A percentile compares a stretch with the other conserved stretches of the same genome.
phyloP scores from a whole-genome alignment of 1,140 invertebrate genomes.

The Pseudomyrmex gracilis region DNA sequence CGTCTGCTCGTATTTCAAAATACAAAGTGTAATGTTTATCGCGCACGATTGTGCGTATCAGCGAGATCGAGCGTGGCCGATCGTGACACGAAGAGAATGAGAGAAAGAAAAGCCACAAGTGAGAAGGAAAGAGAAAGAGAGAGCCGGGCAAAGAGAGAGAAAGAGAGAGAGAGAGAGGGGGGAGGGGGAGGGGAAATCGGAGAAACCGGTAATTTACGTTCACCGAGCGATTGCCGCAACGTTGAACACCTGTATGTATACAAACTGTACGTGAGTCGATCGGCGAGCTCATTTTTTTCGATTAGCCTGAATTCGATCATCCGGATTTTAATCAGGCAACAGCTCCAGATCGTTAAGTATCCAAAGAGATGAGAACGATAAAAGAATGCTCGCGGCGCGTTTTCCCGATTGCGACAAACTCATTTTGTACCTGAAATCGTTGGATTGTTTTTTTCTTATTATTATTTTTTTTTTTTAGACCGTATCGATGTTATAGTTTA shows the following conservation, averaged over 20 bases:
- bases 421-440: constrained; percentile 58
- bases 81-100: constrained; percentile 43
- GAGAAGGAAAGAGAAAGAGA: constrained; percentile 43
- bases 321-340: constrained; percentile 39
- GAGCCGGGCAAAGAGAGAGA: constrained; percentile 33
- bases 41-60: constrained; percentile 24
- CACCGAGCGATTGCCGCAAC: constrained; percentile 66
- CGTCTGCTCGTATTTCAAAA: constrained; percentile 25
- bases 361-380: constrained; percentile 28
- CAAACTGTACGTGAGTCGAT: constrained; percentile 29
- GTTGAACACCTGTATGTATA: constrained; percentile 74
- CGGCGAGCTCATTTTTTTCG: constrained; percentile 35
- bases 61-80: constrained; percentile 52
- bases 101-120: not conserved
- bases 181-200: constrained; percentile 62
- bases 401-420: constrained; percentile 5
- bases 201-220: constrained; percentile 79
- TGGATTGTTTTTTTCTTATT: constrained; percentile 9
- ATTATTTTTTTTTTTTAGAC: constrained; percentile 27
- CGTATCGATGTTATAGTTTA: constrained; percentile 32
- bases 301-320: constrained; percentile 46
- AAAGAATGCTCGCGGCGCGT: not conserved
- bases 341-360: constrained; percentile 19
- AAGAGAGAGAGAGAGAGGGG: constrained; percentile 29
- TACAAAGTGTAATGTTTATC: not conserved